Percentiles rank a stretch among this genome's conserved stretches.
Evolutionary conservation across 2,888 invertebrate genomes (phyloP).

Genomic region (Sycophila texana): DNA sequence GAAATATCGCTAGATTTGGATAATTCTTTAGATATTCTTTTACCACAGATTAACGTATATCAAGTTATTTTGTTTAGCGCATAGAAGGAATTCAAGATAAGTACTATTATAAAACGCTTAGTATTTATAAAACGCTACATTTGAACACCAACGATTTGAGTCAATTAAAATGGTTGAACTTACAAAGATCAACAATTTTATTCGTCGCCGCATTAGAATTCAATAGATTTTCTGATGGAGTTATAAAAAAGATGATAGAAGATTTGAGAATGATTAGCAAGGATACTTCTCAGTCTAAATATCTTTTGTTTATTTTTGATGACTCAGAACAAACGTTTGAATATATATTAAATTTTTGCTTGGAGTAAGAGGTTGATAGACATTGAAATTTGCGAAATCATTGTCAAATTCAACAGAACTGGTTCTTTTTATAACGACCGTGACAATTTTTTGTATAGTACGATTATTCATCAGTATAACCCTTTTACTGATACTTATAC

Average conservation of each 20-base stretch:
- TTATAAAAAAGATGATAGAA: not conserved
- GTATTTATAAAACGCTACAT: not conserved
- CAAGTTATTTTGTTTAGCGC: not conserved
- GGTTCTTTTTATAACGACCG: not conserved
- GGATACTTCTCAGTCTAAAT: constrained; percentile 19
- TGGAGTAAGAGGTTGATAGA: not conserved
- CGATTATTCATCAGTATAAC: not conserved
- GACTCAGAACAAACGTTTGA: not conserved
- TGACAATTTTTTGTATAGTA: not conserved
- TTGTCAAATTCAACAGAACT: not conserved
- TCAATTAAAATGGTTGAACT: not conserved
- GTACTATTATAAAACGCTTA: no score
- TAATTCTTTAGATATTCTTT: not conserved
- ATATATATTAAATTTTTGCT: not conserved
- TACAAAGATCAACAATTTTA: not conserved
- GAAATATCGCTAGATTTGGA: not conserved
- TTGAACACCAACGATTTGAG: not conserved
- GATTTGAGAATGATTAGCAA: not conserved
- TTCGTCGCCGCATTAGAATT: not conserved
- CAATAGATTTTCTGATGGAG: not conserved
- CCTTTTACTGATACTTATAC: not conserved
- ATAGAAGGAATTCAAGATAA: not conserved
- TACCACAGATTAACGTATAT: not conserved
- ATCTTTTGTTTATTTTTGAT: not conserved
- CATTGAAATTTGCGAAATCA: not conserved